Conservation (phyloP, 2,888 invertebrate genomes). For the Serripes groenlandicus region DNA sequence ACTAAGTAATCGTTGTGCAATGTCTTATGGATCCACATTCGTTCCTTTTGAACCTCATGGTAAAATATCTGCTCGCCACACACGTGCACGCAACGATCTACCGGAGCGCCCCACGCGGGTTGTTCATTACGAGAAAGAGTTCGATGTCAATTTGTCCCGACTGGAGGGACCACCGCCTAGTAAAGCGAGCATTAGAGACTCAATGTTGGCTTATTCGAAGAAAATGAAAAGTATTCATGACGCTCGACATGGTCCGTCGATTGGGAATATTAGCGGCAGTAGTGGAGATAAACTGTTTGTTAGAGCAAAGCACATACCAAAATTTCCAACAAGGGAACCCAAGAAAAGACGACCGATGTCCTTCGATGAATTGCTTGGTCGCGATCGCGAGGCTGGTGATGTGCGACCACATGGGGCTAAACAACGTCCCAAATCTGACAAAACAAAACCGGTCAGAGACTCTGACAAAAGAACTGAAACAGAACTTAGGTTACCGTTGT, state of each 20-base stretch:
- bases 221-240: constrained; percentile 68
- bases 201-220: constrained; percentile 72
- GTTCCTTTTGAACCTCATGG: constrained; percentile 56
- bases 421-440: constrained; percentile 62
- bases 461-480: constrained; percentile 38
- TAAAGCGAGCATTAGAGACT: constrained; percentile 60
- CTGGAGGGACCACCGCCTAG: constrained; percentile 54
- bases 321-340: constrained; percentile 57
- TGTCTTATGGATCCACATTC: constrained; percentile 67
- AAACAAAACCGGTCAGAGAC: constrained; percentile 50
- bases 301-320: constrained; percentile 73
- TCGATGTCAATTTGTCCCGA: constrained; percentile 64
- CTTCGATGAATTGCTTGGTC: constrained; percentile 73
- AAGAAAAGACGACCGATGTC: constrained; percentile 72
- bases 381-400: constrained; percentile 43
- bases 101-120: constrained; percentile 50
- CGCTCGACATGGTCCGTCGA: constrained; percentile 37
- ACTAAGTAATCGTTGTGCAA: neutral
- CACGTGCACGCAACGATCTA: constrained; percentile 20
- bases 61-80: constrained; percentile 35
- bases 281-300: constrained; percentile 68
- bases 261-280: constrained; percentile 1
- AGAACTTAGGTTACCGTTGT: constrained; percentile 60
- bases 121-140: constrained; percentile 70
- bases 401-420: constrained; percentile 29